Evolutionary conservation across 2,797 vertebrate genomes (phyloP).

Genomic region (Sphenodon punctatus): DNA sequence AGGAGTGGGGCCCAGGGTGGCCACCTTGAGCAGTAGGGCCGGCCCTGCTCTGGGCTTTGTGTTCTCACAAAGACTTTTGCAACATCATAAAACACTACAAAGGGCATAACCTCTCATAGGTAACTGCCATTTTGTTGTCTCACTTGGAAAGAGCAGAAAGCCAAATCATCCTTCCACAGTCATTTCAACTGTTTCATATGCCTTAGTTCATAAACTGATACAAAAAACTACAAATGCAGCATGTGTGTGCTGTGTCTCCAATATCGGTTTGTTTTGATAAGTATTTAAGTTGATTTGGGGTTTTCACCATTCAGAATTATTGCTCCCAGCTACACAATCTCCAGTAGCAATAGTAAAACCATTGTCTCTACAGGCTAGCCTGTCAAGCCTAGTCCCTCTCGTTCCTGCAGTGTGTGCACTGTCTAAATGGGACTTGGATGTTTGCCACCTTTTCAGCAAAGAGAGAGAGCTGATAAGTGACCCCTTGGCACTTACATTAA

Average conservation of each 20-base stretch:
- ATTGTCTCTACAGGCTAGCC: not conserved
- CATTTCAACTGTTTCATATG: no score
- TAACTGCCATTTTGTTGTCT: no score
- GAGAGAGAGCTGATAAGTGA: not conserved
- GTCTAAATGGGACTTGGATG: not conserved
- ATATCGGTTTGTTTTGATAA: not conserved
- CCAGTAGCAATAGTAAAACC: not conserved
- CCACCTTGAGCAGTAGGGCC: no score
- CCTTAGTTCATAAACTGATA: not conserved
- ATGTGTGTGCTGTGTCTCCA: not conserved
- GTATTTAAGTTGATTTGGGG: not conserved
- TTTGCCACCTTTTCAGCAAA: not conserved
- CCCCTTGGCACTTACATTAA: not conserved
- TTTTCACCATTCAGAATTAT: not conserved
- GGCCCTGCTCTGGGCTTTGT: no score
- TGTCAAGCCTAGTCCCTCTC: not conserved
- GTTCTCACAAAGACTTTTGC: no score
- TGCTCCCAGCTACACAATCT: not conserved
- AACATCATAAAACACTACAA: no score
- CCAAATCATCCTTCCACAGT: no score
- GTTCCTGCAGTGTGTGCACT: not conserved
- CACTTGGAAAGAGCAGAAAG: no score
- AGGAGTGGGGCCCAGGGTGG: no score
- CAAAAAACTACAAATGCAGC: not conserved
- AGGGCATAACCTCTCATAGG: no score